A percentile compares a stretch with the other conserved stretches of the same genome.
phyloP scores from a whole-genome alignment of 92 coral and sea anemone genomes.

The Montipora capitata region DNA sequence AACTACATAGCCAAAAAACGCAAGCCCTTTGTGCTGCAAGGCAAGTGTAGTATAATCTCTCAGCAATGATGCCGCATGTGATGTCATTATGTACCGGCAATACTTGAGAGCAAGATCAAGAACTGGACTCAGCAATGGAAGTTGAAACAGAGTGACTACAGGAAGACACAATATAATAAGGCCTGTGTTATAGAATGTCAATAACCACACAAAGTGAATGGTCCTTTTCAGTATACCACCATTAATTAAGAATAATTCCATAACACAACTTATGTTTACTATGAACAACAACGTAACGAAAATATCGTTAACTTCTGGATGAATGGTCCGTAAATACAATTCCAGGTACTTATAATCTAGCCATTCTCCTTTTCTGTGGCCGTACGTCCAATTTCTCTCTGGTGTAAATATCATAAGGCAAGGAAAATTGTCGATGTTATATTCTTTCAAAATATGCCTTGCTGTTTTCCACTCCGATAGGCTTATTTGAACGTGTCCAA shows the following conservation, averaged over 20 bases:
- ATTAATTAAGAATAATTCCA: constrained; percentile 86
- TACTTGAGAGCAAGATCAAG: constrained; percentile 78
- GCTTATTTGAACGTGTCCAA: constrained; percentile 83
- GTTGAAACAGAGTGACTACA: constrained; percentile 82
- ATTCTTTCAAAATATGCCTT: constrained; percentile 71
- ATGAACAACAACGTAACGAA: constrained; percentile 82
- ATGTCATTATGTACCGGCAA: constrained; percentile 88
- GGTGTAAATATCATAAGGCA: constrained; percentile 90
- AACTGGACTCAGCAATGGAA: constrained; percentile 81
- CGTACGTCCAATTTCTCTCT: constrained; percentile 89
- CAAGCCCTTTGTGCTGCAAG: constrained; percentile 58
- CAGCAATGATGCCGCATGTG: constrained; percentile 81
- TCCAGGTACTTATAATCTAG: constrained; percentile 80
- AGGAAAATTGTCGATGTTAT: constrained; percentile 77
- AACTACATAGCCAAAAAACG: constrained; percentile 74
- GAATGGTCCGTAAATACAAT: constrained; percentile 86
- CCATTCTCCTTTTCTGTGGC: constrained; percentile 88
- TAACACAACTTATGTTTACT: constrained; percentile 84
- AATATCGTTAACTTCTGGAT: constrained; percentile 97
- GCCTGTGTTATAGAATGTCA: constrained; percentile 86
- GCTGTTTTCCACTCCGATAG: constrained; percentile 58
- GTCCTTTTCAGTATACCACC: constrained; percentile 94
- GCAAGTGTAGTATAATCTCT: constrained; percentile 76
- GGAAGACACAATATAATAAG: constrained; percentile 91
- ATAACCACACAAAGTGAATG: constrained; percentile 75